These are phyloP conservation scores for Drosophila mayri DNA, from an alignment of 1,140 invertebrate species.

Conservation along the genomic window DNA sequence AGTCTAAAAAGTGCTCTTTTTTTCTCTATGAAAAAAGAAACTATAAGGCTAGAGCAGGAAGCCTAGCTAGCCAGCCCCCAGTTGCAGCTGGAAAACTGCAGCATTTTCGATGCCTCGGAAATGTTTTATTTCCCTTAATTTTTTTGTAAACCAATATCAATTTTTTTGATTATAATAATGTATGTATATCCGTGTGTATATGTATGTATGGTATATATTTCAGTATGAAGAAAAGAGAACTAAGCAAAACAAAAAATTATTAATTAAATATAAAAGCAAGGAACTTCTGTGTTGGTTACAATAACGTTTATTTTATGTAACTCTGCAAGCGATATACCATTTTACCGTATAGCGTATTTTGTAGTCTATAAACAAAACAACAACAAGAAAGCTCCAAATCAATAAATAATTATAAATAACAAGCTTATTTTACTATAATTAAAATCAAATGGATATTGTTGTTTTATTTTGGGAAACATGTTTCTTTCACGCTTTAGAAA, in stretches of 20 bases:
- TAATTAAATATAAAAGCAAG: slow-evolving; percentile 27
- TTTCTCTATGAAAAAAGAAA: slow-evolving; percentile 19
- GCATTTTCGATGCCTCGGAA: slow-evolving; percentile 31
- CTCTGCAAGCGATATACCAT: slow-evolving; percentile 70
- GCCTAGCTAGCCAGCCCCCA: slow-evolving; percentile 40
- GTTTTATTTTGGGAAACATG: not conserved
- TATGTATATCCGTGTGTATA: slow-evolving; percentile 40
- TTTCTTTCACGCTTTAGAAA: not conserved
- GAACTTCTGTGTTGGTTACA: slow-evolving; percentile 40
- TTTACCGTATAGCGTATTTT: slow-evolving; percentile 79
- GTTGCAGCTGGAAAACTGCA: slow-evolving; percentile 18
- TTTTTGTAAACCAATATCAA: slow-evolving; percentile 4
- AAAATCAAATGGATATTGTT: not conserved
- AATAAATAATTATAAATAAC: slow-evolving; percentile 22
- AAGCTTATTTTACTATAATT: slow-evolving; percentile 52
- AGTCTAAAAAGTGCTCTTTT: slow-evolving; percentile 67
- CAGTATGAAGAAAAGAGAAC: slow-evolving; percentile 2
- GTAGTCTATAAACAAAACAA: slow-evolving; percentile 59
- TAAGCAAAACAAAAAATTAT: slow-evolving; percentile 18
- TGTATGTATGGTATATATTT: slow-evolving; percentile 36
- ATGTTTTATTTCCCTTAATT: slow-evolving; percentile 13
- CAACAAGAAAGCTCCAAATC: slow-evolving; percentile 25
- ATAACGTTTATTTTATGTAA: slow-evolving; percentile 52
- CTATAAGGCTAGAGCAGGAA: slow-evolving; percentile 26
- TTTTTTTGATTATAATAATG: slow-evolving; percentile 41